These are phyloP conservation scores for Heteromormyrus szaboi DNA, from an alignment of 2,797 vertebrate genomes.

Conservation along the genomic window DNA sequence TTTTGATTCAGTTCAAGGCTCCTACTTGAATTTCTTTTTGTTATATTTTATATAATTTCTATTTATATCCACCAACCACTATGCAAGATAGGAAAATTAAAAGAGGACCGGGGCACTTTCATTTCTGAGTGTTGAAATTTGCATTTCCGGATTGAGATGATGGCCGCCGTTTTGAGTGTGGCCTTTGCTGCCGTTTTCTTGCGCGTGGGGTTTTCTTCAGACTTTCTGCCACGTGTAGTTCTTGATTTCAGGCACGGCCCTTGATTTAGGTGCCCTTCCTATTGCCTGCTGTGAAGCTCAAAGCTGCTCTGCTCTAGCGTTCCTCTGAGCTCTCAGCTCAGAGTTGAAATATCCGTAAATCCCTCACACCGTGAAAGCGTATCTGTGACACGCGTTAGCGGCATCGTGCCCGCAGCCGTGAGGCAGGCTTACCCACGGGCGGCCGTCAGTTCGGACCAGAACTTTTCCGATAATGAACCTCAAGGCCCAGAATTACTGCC, in stretches of 20 bases:
- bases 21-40: constrained; percentile 54
- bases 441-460: constrained; percentile 7
- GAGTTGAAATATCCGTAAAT: background rate
- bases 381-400: background rate
- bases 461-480: background rate
- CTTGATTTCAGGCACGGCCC: constrained; percentile 71
- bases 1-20: constrained; percentile 68
- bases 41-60: constrained; percentile 48
- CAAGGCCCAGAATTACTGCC: constrained; percentile 10
- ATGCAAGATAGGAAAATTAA: constrained; percentile 29
- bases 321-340: constrained; percentile 16
- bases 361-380: background rate
- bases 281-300: constrained; percentile 43
- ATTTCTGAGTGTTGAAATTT: constrained; percentile 81
- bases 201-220: constrained; percentile 66
- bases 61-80: constrained; percentile 51
- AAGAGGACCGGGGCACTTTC: constrained; percentile 57
- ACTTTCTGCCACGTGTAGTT: constrained; percentile 72
- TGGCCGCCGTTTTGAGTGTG: constrained; percentile 83
- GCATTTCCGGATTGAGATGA: constrained; percentile 65
- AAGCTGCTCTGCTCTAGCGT: background rate
- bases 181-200: constrained; percentile 74
- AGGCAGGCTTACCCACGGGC: background rate
- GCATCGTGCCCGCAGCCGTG: background rate
- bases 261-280: constrained; percentile 89